Conservation (phyloP, 1,140 invertebrate species). For the Zaprionus kolodkinae region DNA sequence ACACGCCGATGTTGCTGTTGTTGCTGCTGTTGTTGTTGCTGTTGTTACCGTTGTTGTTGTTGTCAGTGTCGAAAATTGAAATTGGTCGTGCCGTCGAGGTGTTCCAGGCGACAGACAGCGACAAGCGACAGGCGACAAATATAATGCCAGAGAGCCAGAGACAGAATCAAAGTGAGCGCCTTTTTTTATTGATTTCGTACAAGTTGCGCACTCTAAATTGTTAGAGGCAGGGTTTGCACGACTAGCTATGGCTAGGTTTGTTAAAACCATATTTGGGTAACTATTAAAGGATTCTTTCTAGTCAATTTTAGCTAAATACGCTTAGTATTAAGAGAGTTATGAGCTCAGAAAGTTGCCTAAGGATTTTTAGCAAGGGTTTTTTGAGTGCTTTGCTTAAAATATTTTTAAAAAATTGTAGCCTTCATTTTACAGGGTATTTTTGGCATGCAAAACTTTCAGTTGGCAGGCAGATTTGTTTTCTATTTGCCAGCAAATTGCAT, state of each 20-base stretch:
- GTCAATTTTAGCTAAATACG: neutral
- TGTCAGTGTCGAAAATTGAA: conserved; percentile 59
- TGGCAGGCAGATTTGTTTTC: conserved; percentile 39
- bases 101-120: conserved; percentile 22
- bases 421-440: conserved; percentile 7
- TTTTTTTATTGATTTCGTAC: conserved; percentile 46
- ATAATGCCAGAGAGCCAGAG: conserved; percentile 21
- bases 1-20: conserved; percentile 48
- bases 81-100: conserved; percentile 42
- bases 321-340: no score
- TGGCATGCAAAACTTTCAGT: neutral
- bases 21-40: conserved; percentile 56
- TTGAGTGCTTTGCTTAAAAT: no score
- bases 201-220: neutral
- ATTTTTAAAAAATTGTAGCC: no score
- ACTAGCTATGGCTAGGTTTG: neutral
- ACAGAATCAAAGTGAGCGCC: conserved; percentile 38
- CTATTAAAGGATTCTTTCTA: neutral
- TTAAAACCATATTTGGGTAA: neutral
- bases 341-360: no score
- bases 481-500: conserved; percentile 51
- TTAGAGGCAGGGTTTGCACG: neutral
- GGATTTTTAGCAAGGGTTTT: no score
- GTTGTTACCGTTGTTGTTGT: conserved; percentile 55
- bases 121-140: conserved; percentile 26